Evolutionary conservation across 1,140 invertebrate genomes (phyloP).

Genomic region (Halictus rubicundus): DNA sequence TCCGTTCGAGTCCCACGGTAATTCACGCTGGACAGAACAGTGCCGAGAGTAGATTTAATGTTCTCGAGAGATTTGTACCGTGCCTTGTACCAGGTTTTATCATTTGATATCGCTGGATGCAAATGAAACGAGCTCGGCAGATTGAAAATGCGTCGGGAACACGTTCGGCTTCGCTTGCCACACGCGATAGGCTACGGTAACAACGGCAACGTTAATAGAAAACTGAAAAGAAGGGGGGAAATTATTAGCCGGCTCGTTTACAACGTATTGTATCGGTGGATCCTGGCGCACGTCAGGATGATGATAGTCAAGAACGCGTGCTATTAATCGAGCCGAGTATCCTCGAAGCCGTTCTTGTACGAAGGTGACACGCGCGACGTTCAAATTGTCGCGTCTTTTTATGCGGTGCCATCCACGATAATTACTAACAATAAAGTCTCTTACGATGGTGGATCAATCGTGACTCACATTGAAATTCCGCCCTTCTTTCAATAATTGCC

Average conservation of each 20-base stretch:
- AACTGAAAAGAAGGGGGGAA: neutral
- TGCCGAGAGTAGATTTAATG: slow-evolving; percentile 19
- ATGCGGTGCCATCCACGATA: neutral
- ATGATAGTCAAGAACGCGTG: neutral
- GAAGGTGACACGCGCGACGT: neutral
- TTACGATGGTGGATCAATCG: no score
- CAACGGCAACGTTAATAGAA: slow-evolving; percentile 20
- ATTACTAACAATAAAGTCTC: no score
- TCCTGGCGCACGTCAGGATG: slow-evolving; percentile 5
- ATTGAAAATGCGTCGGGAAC: neutral
- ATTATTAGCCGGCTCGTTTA: slow-evolving; percentile 13
- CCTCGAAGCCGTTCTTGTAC: slow-evolving; percentile 12
- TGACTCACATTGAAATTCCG: no score
- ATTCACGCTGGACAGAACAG: neutral
- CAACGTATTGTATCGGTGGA: slow-evolving; percentile 4
- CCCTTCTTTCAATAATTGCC: no score
- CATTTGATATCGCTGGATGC: slow-evolving; percentile 20
- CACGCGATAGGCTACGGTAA: slow-evolving; percentile 24
- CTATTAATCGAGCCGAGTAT: slow-evolving; percentile 17
- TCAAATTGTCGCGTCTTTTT: slow-evolving; percentile 6
- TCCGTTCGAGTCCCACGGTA: neutral
- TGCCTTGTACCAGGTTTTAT: neutral
- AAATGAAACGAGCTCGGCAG: slow-evolving; percentile 18
- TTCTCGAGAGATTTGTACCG: neutral
- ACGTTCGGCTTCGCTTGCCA: neutral